Evolutionary conservation across 2,888 invertebrate species (phyloP).

Genomic region (Pheosia tremula): DNA sequence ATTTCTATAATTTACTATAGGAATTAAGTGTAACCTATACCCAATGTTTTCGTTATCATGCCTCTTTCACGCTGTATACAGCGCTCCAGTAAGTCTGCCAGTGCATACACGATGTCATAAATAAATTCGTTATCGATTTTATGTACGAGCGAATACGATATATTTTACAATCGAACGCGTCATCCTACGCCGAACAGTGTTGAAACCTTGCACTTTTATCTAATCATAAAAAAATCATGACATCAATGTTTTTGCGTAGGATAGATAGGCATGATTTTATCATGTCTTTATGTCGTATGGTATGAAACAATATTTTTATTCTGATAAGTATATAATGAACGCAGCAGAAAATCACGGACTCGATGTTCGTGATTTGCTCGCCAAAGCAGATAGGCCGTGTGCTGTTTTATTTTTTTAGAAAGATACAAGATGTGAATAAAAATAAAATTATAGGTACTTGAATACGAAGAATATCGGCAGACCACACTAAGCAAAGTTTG

Average conservation of each 20-base stretch:
- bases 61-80: not conserved
- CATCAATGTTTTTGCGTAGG: slow-evolving; percentile 7
- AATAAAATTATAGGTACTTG: no score
- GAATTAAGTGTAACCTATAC: no score
- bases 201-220: slow-evolving; percentile 23
- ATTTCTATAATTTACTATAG: no score
- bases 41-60: no score
- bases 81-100: slow-evolving; percentile 6
- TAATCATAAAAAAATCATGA: slow-evolving; percentile 17
- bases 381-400: no score
- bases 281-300: slow-evolving; percentile 1
- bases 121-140: slow-evolving; percentile 29
- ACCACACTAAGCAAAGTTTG: no score
- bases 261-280: not conserved
- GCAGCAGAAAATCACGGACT: not conserved
- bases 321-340: not conserved
- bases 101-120: slow-evolving; percentile 14
- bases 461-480: no score
- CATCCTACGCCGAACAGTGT: slow-evolving; percentile 26
- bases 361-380: not conserved
- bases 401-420: no score
- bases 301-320: not conserved
- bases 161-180: slow-evolving; percentile 14
- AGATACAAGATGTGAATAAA: no score
- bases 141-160: slow-evolving; percentile 6